Base-by-base conservation (phyloP, 2,888 invertebrate species). In the Salpingus planirostris region DNA sequence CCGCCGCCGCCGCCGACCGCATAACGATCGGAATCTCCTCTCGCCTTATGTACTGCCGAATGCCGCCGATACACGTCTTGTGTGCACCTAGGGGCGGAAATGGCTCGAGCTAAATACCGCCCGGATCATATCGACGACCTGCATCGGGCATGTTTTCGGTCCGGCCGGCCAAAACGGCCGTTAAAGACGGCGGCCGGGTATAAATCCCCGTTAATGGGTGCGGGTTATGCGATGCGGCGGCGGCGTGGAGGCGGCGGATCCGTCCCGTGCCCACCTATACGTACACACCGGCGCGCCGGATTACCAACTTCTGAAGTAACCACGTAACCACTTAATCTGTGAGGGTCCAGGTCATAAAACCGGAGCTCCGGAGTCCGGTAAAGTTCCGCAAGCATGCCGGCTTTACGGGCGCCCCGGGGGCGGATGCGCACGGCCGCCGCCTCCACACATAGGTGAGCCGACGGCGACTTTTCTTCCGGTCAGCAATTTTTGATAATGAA, bases 251-350 rank as follows among this genome's bases (percentile, higher is more conserved):
- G 23, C 4, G 10, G 10, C 11, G 23, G 7, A 18, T 18, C 5
- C 24, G 30, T 30, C 27, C 35, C 36, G 36, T 29, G 27, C 31
- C 13, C 29, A 28, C 27, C 30, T 31, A 33, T 26, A 29, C 32
- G 37, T 29, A 30, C 29, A 29, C 29, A 10, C 10, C 6, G 11
- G 24, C 12, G 13, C 14, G 8, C 31, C 36, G 38, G 44, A 59
- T 58, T 59, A 57, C 56, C 50, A 58, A 58, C 55, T 59, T 58
- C 54, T 49, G 53, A 52, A 57, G 57, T 55, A 55, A 55, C 59
- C 58, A 57, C 59, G 56, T 59, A 57, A 60, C 59, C 59, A 55
- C 59, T 60, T 60, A 61, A 61, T 60, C 59, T 58, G 54, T 44
- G 49, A 56, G 57, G 60, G 60, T 60, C n/a, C 58, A 55, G 56